Evolutionary conservation across 2,113 vertebrate species (phyloP).

Genomic region (Passer domesticus): DNA sequence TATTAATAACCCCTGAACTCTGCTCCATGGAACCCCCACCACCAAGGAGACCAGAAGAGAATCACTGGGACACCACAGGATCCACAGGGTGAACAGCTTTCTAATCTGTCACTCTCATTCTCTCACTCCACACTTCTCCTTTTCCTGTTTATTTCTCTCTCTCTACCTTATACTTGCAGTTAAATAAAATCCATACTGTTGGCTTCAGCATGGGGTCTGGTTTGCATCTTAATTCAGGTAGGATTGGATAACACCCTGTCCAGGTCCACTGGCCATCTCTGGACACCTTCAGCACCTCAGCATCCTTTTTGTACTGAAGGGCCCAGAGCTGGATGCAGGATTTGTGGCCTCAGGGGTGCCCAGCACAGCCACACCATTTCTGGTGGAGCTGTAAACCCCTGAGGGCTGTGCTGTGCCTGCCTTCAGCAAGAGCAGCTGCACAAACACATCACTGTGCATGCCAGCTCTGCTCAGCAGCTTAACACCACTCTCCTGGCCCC

Average conservation of each 20-base stretch:
- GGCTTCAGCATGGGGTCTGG: too few relatives aligned
- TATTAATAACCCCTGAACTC: not conserved
- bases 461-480: not conserved
- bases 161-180: too few relatives aligned
- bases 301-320: not conserved
- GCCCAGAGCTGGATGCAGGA: not conserved
- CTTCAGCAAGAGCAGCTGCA: not conserved
- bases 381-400: not conserved
- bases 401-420: not conserved
- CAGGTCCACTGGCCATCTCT: not conserved
- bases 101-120: not conserved
- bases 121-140: not conserved
- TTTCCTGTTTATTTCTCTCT: not conserved
- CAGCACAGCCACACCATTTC: not conserved
- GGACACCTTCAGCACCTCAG: not conserved
- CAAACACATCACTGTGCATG: not conserved
- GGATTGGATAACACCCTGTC: not conserved
- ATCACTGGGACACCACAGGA: not conserved
- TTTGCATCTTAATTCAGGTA: too few relatives aligned
- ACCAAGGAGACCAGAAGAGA: not conserved
- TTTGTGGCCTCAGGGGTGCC: not conserved
- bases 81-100: not conserved
- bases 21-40: not conserved
- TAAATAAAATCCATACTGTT: too few relatives aligned
- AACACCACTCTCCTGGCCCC: not conserved